Conservation (phyloP, 1,140 invertebrate species). For the Druon quercuslanigerum region DNA sequence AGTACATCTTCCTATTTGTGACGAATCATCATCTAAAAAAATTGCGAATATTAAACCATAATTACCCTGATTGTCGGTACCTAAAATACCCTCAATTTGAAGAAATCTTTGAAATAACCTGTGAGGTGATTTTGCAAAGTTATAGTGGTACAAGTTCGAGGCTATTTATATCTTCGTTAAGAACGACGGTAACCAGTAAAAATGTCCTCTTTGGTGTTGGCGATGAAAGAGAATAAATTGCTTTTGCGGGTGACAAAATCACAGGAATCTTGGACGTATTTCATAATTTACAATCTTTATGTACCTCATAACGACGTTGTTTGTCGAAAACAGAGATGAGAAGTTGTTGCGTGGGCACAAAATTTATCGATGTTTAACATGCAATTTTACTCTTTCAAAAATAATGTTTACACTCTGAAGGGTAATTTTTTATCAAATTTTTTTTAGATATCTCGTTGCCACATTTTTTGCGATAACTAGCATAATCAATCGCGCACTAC, state of each 20-base stretch:
- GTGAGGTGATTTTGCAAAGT: constrained; percentile 44
- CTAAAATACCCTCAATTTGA: no score
- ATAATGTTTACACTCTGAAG: neutral
- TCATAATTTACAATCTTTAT: constrained; percentile 37
- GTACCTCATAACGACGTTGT: constrained; percentile 33
- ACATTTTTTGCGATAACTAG: no score
- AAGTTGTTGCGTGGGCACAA: constrained; percentile 25
- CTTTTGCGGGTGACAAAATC: constrained; percentile 36
- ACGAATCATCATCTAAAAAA: no score
- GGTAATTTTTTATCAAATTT: no score
- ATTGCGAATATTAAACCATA: no score
- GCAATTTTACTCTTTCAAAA: neutral
- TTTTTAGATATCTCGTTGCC: no score
- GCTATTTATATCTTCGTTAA: constrained; percentile 49
- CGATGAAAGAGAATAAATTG: constrained; percentile 33
- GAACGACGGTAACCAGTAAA: constrained; percentile 39
- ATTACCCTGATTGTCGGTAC: no score
- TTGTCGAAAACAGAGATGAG: constrained; percentile 37
- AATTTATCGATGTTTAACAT: constrained; percentile 11
- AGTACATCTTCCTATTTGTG: no score
- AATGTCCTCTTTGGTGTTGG: constrained; percentile 41
- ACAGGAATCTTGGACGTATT: constrained; percentile 17
- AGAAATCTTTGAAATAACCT: constrained; percentile 2
- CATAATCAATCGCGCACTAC: neutral
- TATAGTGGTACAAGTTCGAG: constrained; percentile 51